Evolutionary conservation across 35 echinoderm and acorn worm species (phyloP).

Genomic region (Strongylocentrotus purpuratus): DNA sequence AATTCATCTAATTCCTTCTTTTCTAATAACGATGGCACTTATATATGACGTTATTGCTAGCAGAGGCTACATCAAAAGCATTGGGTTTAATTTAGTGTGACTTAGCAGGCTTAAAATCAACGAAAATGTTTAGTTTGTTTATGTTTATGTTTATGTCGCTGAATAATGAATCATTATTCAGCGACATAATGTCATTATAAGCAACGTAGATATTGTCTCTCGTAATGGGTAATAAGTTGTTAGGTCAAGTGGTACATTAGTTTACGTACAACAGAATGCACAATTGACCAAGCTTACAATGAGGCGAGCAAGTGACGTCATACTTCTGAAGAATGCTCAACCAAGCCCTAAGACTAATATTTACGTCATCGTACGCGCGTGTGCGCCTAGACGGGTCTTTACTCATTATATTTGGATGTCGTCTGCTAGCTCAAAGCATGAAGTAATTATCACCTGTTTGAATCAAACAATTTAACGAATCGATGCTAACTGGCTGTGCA

Average conservation of each 20-base stretch:
- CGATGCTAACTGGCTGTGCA: not conserved
- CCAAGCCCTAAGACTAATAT: not conserved
- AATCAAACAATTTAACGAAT: conserved; percentile 6
- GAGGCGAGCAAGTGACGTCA: not conserved
- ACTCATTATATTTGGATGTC: not conserved
- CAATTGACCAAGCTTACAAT: not conserved
- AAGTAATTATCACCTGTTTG: not conserved
- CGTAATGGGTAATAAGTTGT: not conserved
- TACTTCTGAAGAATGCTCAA: not conserved
- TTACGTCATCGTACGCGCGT: not conserved
- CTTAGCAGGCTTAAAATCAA: no score
- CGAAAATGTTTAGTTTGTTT: no score
- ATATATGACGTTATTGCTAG: no score
- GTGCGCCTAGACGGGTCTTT: not conserved
- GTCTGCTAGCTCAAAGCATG: not conserved
- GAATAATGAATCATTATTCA: no score
- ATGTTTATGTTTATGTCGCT: no score
- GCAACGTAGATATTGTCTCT: not conserved
- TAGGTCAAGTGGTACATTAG: not conserved
- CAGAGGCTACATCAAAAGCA: no score
- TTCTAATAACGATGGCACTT: no score
- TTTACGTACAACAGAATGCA: not conserved
- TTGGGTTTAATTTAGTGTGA: no score
- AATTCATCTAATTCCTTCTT: no score
- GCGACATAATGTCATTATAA: not conserved